Conservation (phyloP, 2,888 invertebrate genomes). For the Osedax fenrisi region DNA sequence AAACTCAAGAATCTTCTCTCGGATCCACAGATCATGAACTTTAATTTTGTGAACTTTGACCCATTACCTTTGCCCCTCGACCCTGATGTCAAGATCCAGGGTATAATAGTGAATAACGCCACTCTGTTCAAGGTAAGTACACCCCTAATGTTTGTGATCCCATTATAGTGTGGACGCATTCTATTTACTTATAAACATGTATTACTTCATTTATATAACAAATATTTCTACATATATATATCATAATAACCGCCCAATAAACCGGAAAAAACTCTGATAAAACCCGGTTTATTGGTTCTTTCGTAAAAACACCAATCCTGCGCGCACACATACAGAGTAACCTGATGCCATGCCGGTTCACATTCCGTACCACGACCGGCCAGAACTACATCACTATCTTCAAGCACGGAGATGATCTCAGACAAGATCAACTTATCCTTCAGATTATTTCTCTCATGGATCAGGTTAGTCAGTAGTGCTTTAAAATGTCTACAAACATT, state of each 20-base stretch:
- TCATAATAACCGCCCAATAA: too few relatives aligned
- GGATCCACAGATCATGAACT: constrained; percentile 54
- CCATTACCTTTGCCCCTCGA: constrained; percentile 86
- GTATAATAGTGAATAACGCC: constrained; percentile 67
- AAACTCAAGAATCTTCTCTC: constrained; percentile 68
- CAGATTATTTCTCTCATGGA: constrained; percentile 99
- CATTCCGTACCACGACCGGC: constrained; percentile 63
- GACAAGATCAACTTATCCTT: constrained; percentile 90
- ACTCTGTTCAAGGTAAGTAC: constrained; percentile 71
- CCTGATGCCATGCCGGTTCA: constrained; percentile 80
- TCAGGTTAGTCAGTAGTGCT: constrained; percentile 50
- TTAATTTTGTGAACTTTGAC: constrained; percentile 69
- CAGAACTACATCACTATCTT: constrained; percentile 83
- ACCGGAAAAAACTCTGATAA: too few relatives aligned
- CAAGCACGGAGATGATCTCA: constrained; percentile 88
- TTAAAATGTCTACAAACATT: neutral
- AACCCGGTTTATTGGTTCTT: too few relatives aligned
- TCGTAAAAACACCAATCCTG: too few relatives aligned
- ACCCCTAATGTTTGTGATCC: too few relatives aligned
- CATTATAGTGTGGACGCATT: too few relatives aligned
- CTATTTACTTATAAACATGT: too few relatives aligned
- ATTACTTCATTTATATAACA: too few relatives aligned
- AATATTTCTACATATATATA: too few relatives aligned
- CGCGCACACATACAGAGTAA: too few relatives aligned
- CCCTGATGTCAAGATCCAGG: constrained; percentile 74